Conservation (phyloP, 2,888 invertebrate species). For the Drosophila koepferae region DNA sequence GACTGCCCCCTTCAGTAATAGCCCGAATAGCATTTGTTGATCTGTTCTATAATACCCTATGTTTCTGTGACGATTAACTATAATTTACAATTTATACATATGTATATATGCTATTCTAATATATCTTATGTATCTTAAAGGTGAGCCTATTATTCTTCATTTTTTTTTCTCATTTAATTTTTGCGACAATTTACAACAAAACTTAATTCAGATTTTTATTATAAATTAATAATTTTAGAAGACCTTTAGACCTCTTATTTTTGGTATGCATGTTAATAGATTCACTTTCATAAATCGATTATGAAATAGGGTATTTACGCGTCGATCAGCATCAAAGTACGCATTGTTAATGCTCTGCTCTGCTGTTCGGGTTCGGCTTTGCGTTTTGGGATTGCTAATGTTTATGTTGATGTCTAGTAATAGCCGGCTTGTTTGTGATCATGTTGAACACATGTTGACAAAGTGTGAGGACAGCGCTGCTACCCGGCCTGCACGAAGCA, state of each 20-base stretch:
- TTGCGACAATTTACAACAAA: not conserved
- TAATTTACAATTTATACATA: too few relatives aligned
- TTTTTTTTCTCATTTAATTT: not conserved
- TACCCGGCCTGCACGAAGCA: constrained; percentile 30
- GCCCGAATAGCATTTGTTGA: constrained; percentile 35
- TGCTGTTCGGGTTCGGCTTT: not conserved
- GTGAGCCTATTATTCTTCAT: too few relatives aligned
- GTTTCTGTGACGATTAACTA: not conserved
- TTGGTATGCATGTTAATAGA: not conserved
- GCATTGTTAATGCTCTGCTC: not conserved
- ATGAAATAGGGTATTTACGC: not conserved
- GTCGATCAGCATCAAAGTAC: not conserved
- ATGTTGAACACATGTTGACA: constrained; percentile 77
- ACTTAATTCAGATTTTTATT: not conserved
- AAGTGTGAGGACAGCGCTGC: constrained; percentile 49
- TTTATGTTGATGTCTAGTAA: constrained; percentile 63
- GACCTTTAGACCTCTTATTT: too few relatives aligned
- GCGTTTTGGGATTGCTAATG: constrained; percentile 30
- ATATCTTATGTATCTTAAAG: too few relatives aligned
- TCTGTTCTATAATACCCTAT: not conserved
- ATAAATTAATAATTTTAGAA: not conserved
- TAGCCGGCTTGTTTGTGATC: constrained; percentile 62
- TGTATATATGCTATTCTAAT: too few relatives aligned
- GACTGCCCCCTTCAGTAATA: not conserved
- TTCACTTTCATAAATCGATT: too few relatives aligned